phyloP scores from a whole-genome alignment of 92 coral and sea anemone species.

The Epizoanthus illoricatus region DNA sequence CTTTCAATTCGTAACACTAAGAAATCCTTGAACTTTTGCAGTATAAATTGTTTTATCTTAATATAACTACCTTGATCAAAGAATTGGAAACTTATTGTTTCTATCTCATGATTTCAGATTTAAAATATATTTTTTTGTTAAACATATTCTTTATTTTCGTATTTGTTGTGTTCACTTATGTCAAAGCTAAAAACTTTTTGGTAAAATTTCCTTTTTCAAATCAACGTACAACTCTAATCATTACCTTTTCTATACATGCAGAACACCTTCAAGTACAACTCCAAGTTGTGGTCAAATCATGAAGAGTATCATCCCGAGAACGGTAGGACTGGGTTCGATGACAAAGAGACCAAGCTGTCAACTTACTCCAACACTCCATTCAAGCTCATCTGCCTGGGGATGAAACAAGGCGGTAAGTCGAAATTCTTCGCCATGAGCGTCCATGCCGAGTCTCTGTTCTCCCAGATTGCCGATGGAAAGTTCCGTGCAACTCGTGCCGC shows the following conservation, averaged over 20 bases:
- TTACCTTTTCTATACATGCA: background rate
- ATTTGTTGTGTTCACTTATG: too few species aligned
- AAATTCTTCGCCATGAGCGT: background rate
- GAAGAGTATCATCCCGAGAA: background rate
- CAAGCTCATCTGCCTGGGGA: background rate
- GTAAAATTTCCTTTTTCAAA: background rate
- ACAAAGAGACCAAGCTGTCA: background rate
- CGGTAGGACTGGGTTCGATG: background rate
- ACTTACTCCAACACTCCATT: slow-evolving; percentile 2
- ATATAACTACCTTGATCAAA: too few species aligned
- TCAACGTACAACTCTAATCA: background rate
- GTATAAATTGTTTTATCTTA: too few species aligned
- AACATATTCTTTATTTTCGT: too few species aligned
- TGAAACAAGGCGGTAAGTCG: background rate
- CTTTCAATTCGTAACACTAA: background rate
- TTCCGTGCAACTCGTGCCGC: background rate
- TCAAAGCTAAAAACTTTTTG: background rate
- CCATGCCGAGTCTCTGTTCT: background rate
- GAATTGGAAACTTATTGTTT: too few species aligned
- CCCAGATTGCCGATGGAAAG: slow-evolving; percentile 4
- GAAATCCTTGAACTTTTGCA: too few species aligned
- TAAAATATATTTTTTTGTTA: too few species aligned
- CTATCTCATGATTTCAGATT: too few species aligned
- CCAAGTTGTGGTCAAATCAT: background rate
- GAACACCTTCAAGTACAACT: background rate